Base-by-base conservation (phyloP, 2,888 invertebrate species). In the Habroteleia sp. region DNA sequence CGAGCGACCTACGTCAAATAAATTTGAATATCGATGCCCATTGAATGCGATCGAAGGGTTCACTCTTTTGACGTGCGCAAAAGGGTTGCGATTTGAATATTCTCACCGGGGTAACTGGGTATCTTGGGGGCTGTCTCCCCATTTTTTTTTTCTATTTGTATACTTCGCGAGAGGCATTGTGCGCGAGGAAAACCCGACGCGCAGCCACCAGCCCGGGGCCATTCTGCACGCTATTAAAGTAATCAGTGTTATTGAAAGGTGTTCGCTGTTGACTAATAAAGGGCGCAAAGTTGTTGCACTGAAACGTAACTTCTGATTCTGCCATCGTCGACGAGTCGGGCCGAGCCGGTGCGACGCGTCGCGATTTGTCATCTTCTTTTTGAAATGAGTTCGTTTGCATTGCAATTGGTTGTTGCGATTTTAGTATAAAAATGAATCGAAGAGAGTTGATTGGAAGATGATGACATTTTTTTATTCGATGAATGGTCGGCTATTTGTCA, bases 21-120 rank as follows among this genome's bases (percentile, higher is more conserved):
- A 88, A 88, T 88, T 88, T 88, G 88, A 88, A 88, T 88, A 88
- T 88, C 88, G 88, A 88, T 88, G 87, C 88, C 87, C 83, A 88
- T 88, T 88, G 87, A 88, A 88, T 88, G 82, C 83, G 82, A 88
- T 88, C 87, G 88, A 88, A 88, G 88, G 88, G 86, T 85, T 79
- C 81, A 81, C 81, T 84, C 84, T 78, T 79, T 81, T 81, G 79
- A 83, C 46, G 52, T 58, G 65, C 69, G 60, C 20, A 73, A 77
- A 84, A 87, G 88, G 87, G 88, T 88, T 87, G 83, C 85, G 83
- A 88, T 88, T 88, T 88, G 86, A 88, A 88, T 88, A 88, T 88
- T 87, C 85, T 84, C 85, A 81, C 82, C 78, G 84, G 85, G 85
- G 84, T 86, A 87, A 87, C 85, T 87, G 87, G 85, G 85, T 86